Base-by-base conservation (phyloP, 2,113 vertebrate genomes). In the Leucopternis melanops region DNA sequence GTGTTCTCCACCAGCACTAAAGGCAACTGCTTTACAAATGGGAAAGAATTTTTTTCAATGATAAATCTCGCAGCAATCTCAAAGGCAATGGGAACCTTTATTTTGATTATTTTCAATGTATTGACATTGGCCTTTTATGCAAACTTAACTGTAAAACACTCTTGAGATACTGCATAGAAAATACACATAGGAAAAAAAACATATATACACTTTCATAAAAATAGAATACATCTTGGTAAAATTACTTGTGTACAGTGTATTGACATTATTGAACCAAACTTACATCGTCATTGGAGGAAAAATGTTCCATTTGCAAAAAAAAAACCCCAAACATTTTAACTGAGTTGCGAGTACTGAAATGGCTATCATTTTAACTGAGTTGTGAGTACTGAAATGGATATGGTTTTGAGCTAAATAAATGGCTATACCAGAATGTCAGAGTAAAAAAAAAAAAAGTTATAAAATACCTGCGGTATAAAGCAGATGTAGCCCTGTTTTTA, bases 201-300 rank as follows among this genome's bases (percentile, higher is more conserved):
- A 96, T 99, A 98, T 99, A 98, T 99, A 98, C 98, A 99, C 91
- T 93, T 97, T 97, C 97, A 98, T 98, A 98, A 99, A 99, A 99
- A 99, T 99, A 99, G 98, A 99, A 98, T 99, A 99, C 99, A 99
- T 99, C 99, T 99, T 97, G 95, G 94, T 93, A 98, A 97, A 98
- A 98, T 98, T 95, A 97, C 96, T 96, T 96, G 97, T 91, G 94
- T 98, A 98, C 98, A 98, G 98, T 98, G 98, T 98, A 97, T 97
- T 95, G 98, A 98, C 98, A 81, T 95, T 94, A 95, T 66, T 96
- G 95, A 97, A 97, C 96, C 94, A 96, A 97, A 97, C 86, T 96
- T 82, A 94, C 11, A 86, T 87, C 72, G 75, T 72, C 83, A 94
- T 87, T 42, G 66, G 77, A 96, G 87, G 87, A 88, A 95, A 96